phyloP scores from a whole-genome alignment of 2,113 vertebrate species.

The Sclerurus mexicanus region DNA sequence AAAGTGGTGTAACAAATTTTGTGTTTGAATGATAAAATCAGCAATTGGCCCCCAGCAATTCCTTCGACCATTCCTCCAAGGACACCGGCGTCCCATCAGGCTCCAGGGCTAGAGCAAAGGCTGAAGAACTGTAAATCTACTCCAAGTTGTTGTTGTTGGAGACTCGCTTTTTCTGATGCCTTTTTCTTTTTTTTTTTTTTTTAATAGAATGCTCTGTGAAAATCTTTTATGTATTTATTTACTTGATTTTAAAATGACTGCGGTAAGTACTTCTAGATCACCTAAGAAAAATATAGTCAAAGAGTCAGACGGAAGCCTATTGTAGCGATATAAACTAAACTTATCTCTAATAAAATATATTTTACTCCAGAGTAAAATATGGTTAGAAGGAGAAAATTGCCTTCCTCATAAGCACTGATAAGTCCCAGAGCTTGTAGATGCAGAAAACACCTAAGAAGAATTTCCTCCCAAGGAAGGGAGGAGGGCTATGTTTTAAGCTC shows the following conservation, averaged over 20 bases:
- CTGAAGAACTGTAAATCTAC: constrained; percentile 80
- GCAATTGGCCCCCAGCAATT: constrained; percentile 83
- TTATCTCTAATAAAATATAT: constrained; percentile 57
- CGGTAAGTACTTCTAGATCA: constrained; percentile 49
- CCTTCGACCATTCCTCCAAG: constrained; percentile 85
- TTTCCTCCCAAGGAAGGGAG: background rate
- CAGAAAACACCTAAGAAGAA: background rate
- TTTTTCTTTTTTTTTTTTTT: background rate
- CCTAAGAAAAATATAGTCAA: background rate
- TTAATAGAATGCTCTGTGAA: constrained; percentile 18
- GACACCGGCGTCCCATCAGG: constrained; percentile 83
- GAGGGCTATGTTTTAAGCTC: background rate
- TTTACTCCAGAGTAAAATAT: constrained; percentile 71
- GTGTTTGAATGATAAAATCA: constrained; percentile 92
- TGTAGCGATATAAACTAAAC: constrained; percentile 32
- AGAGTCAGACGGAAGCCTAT: constrained; percentile 31
- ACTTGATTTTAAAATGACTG: constrained; percentile 46
- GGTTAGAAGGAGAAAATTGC: constrained; percentile 66
- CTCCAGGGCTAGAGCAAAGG: constrained; percentile 76
- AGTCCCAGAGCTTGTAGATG: constrained; percentile 22
- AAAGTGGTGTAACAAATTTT: constrained; percentile 90
- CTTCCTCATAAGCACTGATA: constrained; percentile 53
- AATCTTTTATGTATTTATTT: background rate
- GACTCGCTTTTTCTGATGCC: background rate
- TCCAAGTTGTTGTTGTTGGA: constrained; percentile 70